Evolutionary conservation across 2,888 invertebrate species (phyloP).

Genomic region (Chrysina gloriosa): DNA sequence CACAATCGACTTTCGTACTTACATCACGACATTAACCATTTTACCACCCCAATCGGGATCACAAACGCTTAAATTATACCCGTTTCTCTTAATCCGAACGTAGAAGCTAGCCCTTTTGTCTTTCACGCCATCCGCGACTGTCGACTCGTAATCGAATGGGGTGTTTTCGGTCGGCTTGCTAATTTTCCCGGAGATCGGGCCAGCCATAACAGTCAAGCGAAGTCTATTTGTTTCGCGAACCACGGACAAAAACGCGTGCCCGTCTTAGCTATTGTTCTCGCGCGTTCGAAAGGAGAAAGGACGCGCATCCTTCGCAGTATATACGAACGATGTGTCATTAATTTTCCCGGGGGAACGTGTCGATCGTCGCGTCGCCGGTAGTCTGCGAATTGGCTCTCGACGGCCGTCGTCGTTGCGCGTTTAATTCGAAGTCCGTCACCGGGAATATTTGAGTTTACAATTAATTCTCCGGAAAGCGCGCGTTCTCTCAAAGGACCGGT

Average conservation of each 20-base stretch:
- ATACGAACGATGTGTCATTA: constrained; percentile 26
- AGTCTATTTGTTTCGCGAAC: constrained; percentile 11
- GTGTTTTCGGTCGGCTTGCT: constrained; percentile 19
- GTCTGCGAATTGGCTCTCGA: background rate
- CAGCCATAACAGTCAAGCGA: constrained; percentile 4
- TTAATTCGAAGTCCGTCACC: constrained; percentile 30
- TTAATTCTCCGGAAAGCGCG: constrained; percentile 18
- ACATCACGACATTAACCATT: no score
- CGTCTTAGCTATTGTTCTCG: background rate
- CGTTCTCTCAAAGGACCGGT: background rate
- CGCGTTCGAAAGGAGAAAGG: background rate
- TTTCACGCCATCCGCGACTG: no score
- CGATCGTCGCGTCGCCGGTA: constrained; percentile 16
- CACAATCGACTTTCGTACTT: no score
- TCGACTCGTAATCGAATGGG: constrained; percentile 4
- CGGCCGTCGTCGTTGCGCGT: constrained; percentile 8
- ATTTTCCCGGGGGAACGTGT: constrained; percentile 19
- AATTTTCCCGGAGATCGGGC: constrained; percentile 16
- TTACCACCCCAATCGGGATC: no score
- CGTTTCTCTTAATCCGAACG: no score
- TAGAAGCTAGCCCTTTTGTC: no score
- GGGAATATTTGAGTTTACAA: constrained; percentile 36
- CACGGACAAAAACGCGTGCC: constrained; percentile 5
- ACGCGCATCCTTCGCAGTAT: background rate
- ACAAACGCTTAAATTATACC: no score